Evolutionary conservation across 2,113 vertebrate genomes (phyloP).

Genomic region (Artemisiospiza belli): DNA sequence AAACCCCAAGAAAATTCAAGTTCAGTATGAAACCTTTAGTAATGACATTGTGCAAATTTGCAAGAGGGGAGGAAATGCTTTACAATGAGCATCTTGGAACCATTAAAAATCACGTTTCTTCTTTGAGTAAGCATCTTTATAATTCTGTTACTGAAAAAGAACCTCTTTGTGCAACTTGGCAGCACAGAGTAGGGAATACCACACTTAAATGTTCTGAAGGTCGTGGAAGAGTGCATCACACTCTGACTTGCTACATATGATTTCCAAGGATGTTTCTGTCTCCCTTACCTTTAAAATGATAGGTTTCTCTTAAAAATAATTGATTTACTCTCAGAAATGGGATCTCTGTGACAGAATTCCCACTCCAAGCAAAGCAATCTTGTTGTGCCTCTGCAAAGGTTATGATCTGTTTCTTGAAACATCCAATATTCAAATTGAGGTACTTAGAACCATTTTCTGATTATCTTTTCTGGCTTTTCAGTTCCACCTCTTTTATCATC

Average conservation of each 20-base stretch:
- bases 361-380: not conserved
- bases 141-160: not conserved
- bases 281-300: not conserved
- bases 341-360: not conserved
- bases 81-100: not conserved
- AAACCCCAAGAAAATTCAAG: not conserved
- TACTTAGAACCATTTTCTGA: not conserved
- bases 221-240: not conserved
- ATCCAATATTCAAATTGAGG: not conserved
- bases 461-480: not conserved
- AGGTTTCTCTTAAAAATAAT: not conserved
- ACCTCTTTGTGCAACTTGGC: not conserved
- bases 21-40: not conserved
- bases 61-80: not conserved
- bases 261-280: not conserved
- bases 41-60: not conserved
- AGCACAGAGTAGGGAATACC: not conserved
- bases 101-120: not conserved
- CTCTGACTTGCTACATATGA: not conserved
- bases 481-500: not conserved
- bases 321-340: not conserved
- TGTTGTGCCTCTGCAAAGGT: not conserved
- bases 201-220: not conserved
- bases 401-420: not conserved
- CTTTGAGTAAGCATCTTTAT: not conserved